phyloP scores from a whole-genome alignment of 2,113 vertebrate species.

The Centropus unirufus region DNA sequence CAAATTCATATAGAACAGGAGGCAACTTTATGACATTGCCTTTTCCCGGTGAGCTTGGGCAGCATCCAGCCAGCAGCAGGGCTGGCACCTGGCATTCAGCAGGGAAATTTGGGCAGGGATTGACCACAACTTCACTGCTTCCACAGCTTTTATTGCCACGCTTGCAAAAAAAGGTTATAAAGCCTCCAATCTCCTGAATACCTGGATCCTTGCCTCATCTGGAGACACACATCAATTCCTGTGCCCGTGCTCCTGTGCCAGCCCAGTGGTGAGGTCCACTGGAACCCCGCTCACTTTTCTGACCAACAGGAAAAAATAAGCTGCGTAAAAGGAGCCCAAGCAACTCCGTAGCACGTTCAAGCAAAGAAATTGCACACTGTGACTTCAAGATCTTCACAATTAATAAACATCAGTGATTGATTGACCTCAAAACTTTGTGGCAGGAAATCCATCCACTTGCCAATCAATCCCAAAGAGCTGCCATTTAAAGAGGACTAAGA shows the following conservation, averaged over 20 bases:
- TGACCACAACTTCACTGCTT: background rate
- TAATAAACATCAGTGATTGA: constrained; percentile 60
- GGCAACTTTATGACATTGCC: background rate
- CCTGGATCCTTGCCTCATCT: background rate
- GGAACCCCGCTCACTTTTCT: background rate
- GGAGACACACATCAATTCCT: background rate
- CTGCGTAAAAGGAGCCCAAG: background rate
- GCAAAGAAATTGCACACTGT: background rate
- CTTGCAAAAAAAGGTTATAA: background rate
- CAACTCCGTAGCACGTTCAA: background rate
- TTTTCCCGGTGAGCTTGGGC: background rate
- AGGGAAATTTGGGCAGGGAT: background rate
- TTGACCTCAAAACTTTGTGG: constrained; percentile 64
- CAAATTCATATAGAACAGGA: background rate
- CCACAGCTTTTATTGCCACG: background rate
- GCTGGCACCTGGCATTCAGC: background rate
- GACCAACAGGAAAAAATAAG: background rate
- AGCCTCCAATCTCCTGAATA: background rate
- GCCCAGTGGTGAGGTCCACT: background rate
- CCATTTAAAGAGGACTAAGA: constrained; percentile 53
- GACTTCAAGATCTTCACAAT: constrained; percentile 12
- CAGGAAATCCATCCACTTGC: constrained; percentile 68
- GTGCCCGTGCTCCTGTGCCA: background rate
- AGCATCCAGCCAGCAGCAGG: background rate
- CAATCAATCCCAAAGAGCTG: constrained; percentile 57